Evolutionary conservation across 2,888 invertebrate species (phyloP).

Genomic region (Latheticus oryzae): DNA sequence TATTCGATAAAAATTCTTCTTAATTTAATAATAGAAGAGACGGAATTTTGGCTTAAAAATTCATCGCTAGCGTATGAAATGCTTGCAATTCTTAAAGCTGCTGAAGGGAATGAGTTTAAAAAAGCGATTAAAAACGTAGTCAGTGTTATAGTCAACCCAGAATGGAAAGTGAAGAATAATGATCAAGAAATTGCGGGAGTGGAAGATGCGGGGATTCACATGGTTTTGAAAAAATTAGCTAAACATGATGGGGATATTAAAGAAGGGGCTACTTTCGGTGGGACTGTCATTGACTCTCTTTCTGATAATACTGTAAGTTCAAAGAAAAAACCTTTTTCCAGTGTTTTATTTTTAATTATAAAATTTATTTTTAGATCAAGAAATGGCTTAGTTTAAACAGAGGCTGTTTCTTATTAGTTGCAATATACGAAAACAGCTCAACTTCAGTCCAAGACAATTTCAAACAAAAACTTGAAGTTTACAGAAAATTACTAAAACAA

Average conservation of each 20-base stretch:
- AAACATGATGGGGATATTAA: slow-evolving; percentile 70
- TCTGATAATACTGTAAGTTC: slow-evolving; percentile 69
- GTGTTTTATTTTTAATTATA: slow-evolving; percentile 22
- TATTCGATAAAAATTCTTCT: slow-evolving; percentile 55
- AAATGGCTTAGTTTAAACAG: slow-evolving; percentile 79
- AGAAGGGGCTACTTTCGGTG: slow-evolving; percentile 70
- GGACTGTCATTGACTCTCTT: slow-evolving; percentile 68
- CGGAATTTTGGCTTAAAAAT: slow-evolving; percentile 76
- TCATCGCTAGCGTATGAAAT: slow-evolving; percentile 76
- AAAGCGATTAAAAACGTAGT: slow-evolving; percentile 66
- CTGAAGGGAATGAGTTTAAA: slow-evolving; percentile 48
- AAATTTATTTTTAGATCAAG: slow-evolving; percentile 67
- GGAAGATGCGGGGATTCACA: slow-evolving; percentile 82
- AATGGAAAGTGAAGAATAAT: slow-evolving; percentile 69
- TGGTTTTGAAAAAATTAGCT: slow-evolving; percentile 81
- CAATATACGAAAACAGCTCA: slow-evolving; percentile 73
- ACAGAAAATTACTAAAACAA: slow-evolving; percentile 66
- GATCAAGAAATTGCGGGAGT: slow-evolving; percentile 70
- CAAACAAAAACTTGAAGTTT: slow-evolving; percentile 67
- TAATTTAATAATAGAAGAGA: slow-evolving; percentile 65
- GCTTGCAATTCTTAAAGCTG: slow-evolving; percentile 77
- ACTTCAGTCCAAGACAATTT: slow-evolving; percentile 65
- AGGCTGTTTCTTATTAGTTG: slow-evolving; percentile 80
- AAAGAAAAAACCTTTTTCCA: slow-evolving; percentile 26
- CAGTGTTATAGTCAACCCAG: slow-evolving; percentile 64